A percentile compares a stretch with the other conserved stretches of the same genome.
phyloP scores from a whole-genome alignment of 2,888 invertebrate genomes.

The Arctia plantaginis region DNA sequence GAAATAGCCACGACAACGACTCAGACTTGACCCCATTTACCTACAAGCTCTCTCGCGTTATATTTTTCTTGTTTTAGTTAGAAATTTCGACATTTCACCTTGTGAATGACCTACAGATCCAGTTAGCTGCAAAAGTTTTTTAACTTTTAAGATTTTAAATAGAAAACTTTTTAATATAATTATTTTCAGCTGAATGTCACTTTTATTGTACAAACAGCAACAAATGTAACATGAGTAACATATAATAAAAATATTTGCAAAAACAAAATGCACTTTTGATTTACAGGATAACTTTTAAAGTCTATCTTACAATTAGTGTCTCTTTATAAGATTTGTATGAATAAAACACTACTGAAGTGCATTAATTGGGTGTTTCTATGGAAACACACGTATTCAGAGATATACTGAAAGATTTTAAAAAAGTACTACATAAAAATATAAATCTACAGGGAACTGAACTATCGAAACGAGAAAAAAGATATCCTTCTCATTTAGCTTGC shows the following conservation, averaged over 20 bases:
- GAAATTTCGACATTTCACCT: slow-evolving; percentile 13
- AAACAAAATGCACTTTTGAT: not conserved
- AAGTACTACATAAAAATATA: not conserved
- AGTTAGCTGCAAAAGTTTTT: not conserved
- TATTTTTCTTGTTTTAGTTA: slow-evolving; percentile 27
- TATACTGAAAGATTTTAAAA: not conserved
- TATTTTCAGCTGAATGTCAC: not conserved
- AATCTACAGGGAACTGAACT: not conserved
- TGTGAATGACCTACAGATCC: slow-evolving; percentile 19
- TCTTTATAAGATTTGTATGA: not conserved
- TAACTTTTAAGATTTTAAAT: not conserved
- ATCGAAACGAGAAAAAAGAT: not conserved
- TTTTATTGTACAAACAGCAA: not conserved
- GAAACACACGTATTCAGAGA: not conserved
- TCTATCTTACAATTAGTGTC: too few species aligned
- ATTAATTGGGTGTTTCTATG: not conserved
- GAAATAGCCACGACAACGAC: slow-evolving; percentile 27
- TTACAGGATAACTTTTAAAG: not conserved
- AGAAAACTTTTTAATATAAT: not conserved
- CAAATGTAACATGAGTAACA: not conserved
- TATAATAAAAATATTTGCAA: not conserved
- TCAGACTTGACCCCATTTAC: slow-evolving; percentile 45
- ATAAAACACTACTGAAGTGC: not conserved
- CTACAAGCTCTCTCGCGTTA: slow-evolving; percentile 13
- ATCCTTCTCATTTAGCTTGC: not conserved